Evolutionary conservation across 2,113 vertebrate species (phyloP), one percentile per base, ranked within the genome.

Genomic region (Sander vitreus): DNA sequence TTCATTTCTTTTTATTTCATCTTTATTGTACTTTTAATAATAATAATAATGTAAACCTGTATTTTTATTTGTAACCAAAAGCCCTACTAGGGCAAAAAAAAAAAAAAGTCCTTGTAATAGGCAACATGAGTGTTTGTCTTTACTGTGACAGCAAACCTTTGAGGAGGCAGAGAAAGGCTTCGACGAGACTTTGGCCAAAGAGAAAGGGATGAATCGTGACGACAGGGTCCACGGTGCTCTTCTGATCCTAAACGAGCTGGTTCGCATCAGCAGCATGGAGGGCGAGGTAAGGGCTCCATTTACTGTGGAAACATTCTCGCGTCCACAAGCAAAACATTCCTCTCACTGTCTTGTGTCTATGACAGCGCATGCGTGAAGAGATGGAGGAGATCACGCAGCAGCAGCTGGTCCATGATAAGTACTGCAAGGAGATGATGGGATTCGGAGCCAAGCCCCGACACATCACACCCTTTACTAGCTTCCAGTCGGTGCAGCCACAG

Each of bases 301-400:
- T 12, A 13, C 57, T 1, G 15, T 6, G 33, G 15, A 36, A 7
- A 47, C 14, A 36, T 9, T 68, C 39, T 76, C 5, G 8, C 15
- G 25, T 50, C 48, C 47, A 7, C 19, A 43, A 50, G 33, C 21
- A 23, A 45, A 67, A 25, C 68, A 0, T 53, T 74, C 19, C 2
- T 2, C 60, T 73, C 23, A 68, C 23, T 8, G 14, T 75, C 11
- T 51, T 55, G 9, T 79, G 4, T 54, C 9, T 62, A 0, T 9
- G 25, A 7, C 84, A 99, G 98, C 97, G 98, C 63, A 96, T 99
- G 91, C 96, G 98, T 48, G 98, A 99, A 89, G 98, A 99, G 84
- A 99, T 99, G 98, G 98, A 99, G 80, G 98, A 99, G 82, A 99
- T 99, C 90, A 99, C 98, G 0, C 98, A 99, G 93, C 98, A 99